Conservation (phyloP, 37 sponge, comb jelly and placozoan species). For the Oopsacas minuta region DNA sequence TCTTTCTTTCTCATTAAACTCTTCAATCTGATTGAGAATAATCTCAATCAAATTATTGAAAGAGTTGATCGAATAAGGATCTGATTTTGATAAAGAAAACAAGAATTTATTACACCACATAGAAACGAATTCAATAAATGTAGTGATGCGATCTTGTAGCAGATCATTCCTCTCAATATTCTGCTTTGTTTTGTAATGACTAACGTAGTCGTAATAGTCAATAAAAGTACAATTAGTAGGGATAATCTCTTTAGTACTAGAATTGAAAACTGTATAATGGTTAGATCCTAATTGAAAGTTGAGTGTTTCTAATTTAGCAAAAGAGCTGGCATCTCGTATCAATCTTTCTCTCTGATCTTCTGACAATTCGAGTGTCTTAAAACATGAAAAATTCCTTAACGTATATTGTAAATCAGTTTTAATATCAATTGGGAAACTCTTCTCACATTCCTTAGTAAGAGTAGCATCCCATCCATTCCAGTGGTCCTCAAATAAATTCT, state of each 20-base stretch:
- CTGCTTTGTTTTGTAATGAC: neutral
- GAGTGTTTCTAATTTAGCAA: neutral
- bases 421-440: neutral
- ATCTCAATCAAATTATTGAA: neutral
- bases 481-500: neutral
- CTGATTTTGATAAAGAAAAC: neutral
- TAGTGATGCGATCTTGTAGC: neutral
- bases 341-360: neutral
- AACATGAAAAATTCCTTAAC: neutral
- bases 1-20: conserved; percentile 6
- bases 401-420: neutral
- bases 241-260: neutral
- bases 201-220: neutral
- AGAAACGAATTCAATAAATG: neutral
- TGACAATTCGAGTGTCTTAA: neutral
- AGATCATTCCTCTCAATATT: neutral
- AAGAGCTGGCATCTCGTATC: neutral
- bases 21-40: neutral
- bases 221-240: neutral
- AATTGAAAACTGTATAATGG: neutral
- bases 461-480: neutral
- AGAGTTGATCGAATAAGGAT: neutral
- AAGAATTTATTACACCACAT: neutral
- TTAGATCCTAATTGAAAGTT: neutral
- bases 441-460: neutral